Conservation (phyloP, 2,797 vertebrate species). For the Chromis chromis region DNA sequence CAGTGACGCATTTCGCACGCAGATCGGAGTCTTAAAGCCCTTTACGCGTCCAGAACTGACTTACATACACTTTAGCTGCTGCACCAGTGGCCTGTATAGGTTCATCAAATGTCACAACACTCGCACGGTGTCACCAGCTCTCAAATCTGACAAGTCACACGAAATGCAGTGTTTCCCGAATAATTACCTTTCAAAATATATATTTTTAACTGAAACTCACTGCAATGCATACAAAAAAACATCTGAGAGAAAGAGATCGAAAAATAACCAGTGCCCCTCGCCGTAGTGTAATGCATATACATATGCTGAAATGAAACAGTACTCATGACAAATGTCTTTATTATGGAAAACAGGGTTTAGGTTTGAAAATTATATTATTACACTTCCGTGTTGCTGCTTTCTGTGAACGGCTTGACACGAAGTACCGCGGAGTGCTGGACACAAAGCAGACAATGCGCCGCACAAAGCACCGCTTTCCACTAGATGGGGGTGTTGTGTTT, state of each 20-base stretch:
- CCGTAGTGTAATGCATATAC: fast-evolving
- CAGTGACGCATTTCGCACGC: not conserved
- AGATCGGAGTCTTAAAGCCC: fast-evolving
- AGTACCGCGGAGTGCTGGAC: not conserved
- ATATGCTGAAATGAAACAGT: fast-evolving
- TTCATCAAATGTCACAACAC: not conserved
- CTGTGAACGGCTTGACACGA: not conserved
- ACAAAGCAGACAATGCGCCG: conserved; percentile 28
- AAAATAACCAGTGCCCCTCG: fast-evolving
- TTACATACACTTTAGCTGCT: not conserved
- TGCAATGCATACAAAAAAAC: fast-evolving
- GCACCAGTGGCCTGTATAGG: not conserved
- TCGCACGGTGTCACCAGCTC: not conserved
- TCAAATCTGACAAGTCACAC: not conserved
- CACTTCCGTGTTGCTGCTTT: conserved; percentile 11
- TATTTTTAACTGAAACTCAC: fast-evolving
- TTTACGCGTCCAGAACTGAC: fast-evolving
- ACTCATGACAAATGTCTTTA: fast-evolving
- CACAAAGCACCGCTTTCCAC: not conserved
- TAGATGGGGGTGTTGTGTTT: conserved; percentile 20
- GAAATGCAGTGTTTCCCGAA: fast-evolving
- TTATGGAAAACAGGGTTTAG: not conserved
- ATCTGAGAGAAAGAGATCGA: fast-evolving
- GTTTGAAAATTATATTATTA: conserved; percentile 16
- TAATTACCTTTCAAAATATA: conserved; percentile 57